These are phyloP conservation scores for Fukomys damarensis DNA, from an alignment of 2,113 vertebrate species.

Conservation along the genomic window DNA sequence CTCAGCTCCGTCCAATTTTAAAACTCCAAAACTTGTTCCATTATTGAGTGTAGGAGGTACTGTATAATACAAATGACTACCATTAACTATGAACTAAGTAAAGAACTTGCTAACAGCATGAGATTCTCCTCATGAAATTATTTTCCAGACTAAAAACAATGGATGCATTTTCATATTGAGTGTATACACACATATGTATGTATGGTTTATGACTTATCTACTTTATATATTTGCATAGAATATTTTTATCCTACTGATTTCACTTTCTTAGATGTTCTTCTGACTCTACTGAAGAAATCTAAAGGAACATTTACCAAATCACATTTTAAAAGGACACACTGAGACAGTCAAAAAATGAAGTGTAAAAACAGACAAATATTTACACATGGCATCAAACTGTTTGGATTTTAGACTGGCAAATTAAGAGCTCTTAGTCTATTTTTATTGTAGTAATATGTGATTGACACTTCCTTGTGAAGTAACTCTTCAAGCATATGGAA, in stretches of 20 bases:
- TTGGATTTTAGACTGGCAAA: neutral
- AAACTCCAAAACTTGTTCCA: neutral
- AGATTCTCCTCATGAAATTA: neutral
- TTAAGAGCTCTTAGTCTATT: neutral
- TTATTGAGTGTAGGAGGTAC: neutral
- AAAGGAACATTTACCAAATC: neutral
- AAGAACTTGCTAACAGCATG: neutral
- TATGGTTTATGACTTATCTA: neutral
- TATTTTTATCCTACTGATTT: neutral
- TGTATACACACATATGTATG: neutral
- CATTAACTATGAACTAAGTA: neutral
- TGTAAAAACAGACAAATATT: neutral
- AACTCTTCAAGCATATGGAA: neutral
- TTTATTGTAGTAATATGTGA: neutral
- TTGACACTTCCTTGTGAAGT: neutral
- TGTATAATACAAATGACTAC: neutral
- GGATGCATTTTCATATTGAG: neutral
- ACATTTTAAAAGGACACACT: neutral
- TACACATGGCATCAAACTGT: neutral
- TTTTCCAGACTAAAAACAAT: neutral
- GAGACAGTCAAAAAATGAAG: neutral
- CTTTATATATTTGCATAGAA: neutral
- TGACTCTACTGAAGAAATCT: neutral
- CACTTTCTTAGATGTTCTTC: neutral
- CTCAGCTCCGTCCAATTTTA: neutral